Evolutionary conservation across 2,113 vertebrate species (phyloP).

Genomic region (Sterrhoptilus dennistouni): DNA sequence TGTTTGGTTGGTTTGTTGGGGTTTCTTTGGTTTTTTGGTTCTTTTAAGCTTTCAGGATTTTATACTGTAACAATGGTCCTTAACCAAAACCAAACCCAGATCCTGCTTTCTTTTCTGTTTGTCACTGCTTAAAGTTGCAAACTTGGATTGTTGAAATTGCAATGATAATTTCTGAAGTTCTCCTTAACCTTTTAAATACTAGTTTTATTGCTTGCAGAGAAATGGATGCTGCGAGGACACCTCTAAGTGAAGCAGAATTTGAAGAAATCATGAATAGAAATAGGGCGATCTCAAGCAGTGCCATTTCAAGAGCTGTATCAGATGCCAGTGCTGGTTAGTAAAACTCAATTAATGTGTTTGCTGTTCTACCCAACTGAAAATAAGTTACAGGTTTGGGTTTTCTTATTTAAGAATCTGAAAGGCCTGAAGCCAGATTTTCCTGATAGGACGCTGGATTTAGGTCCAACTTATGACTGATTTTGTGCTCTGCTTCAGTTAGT

Average conservation of each 20-base stretch:
- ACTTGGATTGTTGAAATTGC: slow-evolving; percentile 50
- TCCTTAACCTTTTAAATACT: slow-evolving; percentile 43
- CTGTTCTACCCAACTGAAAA: neutral
- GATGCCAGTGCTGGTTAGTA: slow-evolving; percentile 96
- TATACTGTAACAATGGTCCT: slow-evolving; percentile 41
- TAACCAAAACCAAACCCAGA: slow-evolving; percentile 28
- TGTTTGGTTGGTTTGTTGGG: neutral
- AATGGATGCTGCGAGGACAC: slow-evolving; percentile 93
- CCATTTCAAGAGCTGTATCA: slow-evolving; percentile 96
- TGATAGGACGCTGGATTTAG: neutral
- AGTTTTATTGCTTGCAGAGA: slow-evolving; percentile 81
- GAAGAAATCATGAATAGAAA: slow-evolving; percentile 99
- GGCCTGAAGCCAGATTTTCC: neutral
- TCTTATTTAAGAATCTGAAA: neutral
- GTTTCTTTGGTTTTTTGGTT: neutral
- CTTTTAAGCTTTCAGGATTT: slow-evolving; percentile 57
- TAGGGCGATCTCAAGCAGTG: slow-evolving; percentile 96
- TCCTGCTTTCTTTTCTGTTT: slow-evolving; percentile 70
- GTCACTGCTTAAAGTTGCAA: slow-evolving; percentile 66
- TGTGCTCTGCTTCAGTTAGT: neutral
- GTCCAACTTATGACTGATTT: neutral
- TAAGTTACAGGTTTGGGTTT: neutral
- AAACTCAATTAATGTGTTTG: neutral
- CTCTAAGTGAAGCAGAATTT: slow-evolving; percentile 97
- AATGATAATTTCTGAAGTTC: neutral